Base-by-base conservation (phyloP, 2,797 vertebrate species). In the Amblyopsis hoosieri region DNA sequence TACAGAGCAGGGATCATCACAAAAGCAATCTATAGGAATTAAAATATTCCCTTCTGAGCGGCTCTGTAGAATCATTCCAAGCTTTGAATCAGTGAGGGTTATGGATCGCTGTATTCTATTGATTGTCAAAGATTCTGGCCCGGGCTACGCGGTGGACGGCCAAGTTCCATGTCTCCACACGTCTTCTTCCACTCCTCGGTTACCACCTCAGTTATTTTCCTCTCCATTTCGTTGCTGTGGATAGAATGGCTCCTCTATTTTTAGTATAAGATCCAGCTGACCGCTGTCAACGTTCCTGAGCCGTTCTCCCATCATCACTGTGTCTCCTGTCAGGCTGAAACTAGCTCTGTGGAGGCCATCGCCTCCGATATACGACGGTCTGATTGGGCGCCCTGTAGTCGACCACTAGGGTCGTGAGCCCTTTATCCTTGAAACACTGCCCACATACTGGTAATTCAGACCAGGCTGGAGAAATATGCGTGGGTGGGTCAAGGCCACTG, bases 221-320 rank as follows among this genome's bases (percentile, higher is more conserved):
- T 19, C 19, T 12, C 17, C 10, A 14, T 53, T 15, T 19, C 54
- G 78, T 54, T 70, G 73, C 74, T 7, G 79, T 67, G 46, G 59
- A 58, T 29, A 29, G 23, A 29, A 4, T 29, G 23, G 23, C 23
- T 29, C 23, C 23, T 29, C 23, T 29, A 29, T 29, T 29, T 29
- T 79, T 82, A 80, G 76, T 67, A 49, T 13, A 48, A 84, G 79
- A 71, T 83, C 67, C 63, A 76, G 72, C 82, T 87, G 75, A 79
- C 67, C 67, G 71, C 57, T 77, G 64, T 54, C 9, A 37, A 70
- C 4, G 37, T 60, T 58, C 67, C 12, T 66, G 0, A 59, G 11
- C 49, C n/a, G 53, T 4, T 70, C n/a, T 48, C 52, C 46, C 45
- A 48, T 49, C 14, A 23, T 19, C 53, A 5, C 37, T 29, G 51